These are phyloP conservation scores for Hirtodrosophila cameraria DNA, from an alignment of 2,888 invertebrate species.

Conservation along the genomic window DNA sequence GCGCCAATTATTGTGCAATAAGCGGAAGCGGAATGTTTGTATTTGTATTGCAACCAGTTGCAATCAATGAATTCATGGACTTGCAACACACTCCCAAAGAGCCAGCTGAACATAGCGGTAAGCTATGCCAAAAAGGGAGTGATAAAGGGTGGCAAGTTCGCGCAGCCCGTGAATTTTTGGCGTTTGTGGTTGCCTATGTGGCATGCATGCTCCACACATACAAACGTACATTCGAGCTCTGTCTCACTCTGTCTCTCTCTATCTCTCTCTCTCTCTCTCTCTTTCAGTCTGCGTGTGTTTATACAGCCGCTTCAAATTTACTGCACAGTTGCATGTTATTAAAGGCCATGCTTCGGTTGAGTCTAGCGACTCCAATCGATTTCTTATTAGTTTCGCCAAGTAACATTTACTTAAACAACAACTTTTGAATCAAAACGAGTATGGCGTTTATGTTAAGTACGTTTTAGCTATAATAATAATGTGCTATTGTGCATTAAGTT, in stretches of 20 bases:
- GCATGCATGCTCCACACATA: conserved; percentile 22
- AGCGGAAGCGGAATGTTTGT: conserved; percentile 58
- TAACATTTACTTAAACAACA: too few species aligned
- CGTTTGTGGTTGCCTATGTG: conserved; percentile 53
- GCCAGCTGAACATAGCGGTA: neutral
- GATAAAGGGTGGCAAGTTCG: neutral
- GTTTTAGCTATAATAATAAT: too few species aligned
- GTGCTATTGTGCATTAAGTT: neutral
- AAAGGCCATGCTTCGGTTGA: conserved; percentile 26
- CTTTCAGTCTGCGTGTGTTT: conserved; percentile 17
- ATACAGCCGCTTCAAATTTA: conserved; percentile 44
- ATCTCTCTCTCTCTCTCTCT: neutral
- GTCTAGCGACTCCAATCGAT: neutral
- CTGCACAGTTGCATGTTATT: conserved; percentile 58
- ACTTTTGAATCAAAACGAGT: too few species aligned
- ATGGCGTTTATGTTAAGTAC: too few species aligned
- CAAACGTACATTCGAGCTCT: neutral
- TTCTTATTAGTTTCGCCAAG: conserved; percentile 28
- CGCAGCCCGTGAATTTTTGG: conserved; percentile 48
- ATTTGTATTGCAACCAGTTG: conserved; percentile 51
- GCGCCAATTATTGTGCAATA: conserved; percentile 56
- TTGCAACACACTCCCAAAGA: conserved; percentile 27
- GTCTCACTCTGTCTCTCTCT: neutral
- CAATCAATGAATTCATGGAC: conserved; percentile 49
- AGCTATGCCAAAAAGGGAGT: neutral